Percentiles rank a stretch among this genome's conserved stretches.
phyloP scores from a whole-genome alignment of 1,140 invertebrate species.

The Drosophila kepulauana region DNA sequence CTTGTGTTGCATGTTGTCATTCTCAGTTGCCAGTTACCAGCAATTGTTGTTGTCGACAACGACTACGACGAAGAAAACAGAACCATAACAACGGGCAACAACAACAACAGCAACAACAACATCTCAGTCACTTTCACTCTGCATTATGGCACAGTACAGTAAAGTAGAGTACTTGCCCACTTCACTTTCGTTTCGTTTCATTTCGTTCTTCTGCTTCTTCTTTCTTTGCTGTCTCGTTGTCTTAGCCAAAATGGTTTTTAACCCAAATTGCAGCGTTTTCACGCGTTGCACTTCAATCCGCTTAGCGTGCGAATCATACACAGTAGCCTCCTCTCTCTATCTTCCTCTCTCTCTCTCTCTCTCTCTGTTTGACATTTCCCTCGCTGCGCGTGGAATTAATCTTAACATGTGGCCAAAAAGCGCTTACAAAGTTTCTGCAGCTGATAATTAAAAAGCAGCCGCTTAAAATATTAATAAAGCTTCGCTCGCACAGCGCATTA shows the following conservation, averaged over 20 bases:
- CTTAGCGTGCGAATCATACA: slow-evolving; percentile 44
- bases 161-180: not conserved
- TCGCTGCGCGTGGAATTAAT: slow-evolving; percentile 4
- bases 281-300: slow-evolving; percentile 62
- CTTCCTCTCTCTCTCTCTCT: not conserved
- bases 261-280: slow-evolving; percentile 70
- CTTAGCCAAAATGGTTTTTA: slow-evolving; percentile 73
- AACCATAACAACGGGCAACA: too few species aligned
- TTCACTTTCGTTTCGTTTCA: slow-evolving; percentile 7
- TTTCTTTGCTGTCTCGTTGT: slow-evolving; percentile 7
- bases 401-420: slow-evolving; percentile 23
- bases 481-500: not conserved
- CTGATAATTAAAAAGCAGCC: slow-evolving; percentile 35
- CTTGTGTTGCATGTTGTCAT: slow-evolving; percentile 55
- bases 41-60: slow-evolving; percentile 42
- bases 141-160: slow-evolving; percentile 26
- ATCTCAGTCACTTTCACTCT: slow-evolving; percentile 70
- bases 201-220: not conserved
- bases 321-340: slow-evolving; percentile 4
- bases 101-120: slow-evolving; percentile 28
- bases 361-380: not conserved
- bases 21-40: slow-evolving; percentile 49
- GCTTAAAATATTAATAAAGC: slow-evolving; percentile 42
- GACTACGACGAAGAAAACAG: not conserved
- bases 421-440: slow-evolving; percentile 20